These are phyloP conservation scores for Thymelicus lineola DNA, from an alignment of 2,888 invertebrate genomes.

Conservation along the genomic window DNA sequence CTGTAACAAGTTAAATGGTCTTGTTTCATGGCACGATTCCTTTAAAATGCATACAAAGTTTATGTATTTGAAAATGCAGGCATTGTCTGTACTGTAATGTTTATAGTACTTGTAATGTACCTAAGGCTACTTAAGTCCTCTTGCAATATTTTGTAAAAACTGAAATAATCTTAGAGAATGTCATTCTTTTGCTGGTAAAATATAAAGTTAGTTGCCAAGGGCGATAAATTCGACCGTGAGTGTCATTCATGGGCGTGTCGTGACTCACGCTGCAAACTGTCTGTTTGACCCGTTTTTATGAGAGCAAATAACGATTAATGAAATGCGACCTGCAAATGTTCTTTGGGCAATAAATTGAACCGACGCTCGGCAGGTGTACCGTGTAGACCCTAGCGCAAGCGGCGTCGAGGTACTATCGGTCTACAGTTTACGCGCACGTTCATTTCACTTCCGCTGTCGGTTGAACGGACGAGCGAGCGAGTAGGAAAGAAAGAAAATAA, in stretches of 20 bases:
- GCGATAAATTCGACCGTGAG: constrained; percentile 1
- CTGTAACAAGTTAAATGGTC: neutral
- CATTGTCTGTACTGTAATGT: neutral
- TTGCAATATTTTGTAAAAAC: neutral
- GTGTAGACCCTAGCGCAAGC: constrained; percentile 37
- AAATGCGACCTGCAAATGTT: constrained; percentile 11
- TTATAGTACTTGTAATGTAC: neutral
- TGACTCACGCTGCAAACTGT: constrained; percentile 4
- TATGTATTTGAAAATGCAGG: neutral
- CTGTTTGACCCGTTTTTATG: constrained; percentile 4
- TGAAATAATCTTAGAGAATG: neutral
- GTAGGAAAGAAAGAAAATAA: constrained; percentile 81
- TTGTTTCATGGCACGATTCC: neutral
- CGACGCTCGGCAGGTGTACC: constrained; percentile 45
- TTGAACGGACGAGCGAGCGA: constrained; percentile 74
- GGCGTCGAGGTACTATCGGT: constrained; percentile 48
- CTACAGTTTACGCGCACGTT: constrained; percentile 79
- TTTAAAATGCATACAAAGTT: neutral
- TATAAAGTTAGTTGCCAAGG: neutral
- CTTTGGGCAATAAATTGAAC: constrained; percentile 7
- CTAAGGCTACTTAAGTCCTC: neutral
- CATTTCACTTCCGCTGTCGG: constrained; percentile 82
- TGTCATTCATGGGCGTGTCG: neutral
- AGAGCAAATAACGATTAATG: constrained; percentile 18
- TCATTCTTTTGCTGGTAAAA: neutral